Evolutionary conservation across 2,113 vertebrate species (phyloP).

Genomic region (Anhinga anhinga): DNA sequence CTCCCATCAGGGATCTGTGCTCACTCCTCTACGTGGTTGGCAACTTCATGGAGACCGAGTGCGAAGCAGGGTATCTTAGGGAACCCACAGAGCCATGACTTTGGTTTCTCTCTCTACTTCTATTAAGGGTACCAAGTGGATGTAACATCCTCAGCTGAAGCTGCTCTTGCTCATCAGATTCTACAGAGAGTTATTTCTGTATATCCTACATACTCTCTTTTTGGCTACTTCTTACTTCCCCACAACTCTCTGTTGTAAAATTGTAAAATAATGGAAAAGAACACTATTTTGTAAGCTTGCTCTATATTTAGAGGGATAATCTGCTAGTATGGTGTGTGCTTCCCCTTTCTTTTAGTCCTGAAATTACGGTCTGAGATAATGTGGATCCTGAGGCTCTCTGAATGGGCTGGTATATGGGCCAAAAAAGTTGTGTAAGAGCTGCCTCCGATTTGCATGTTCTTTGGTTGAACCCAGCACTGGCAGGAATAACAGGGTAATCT

Average conservation of each 20-base stretch:
- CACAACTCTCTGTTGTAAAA: neutral
- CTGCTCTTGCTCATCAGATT: neutral
- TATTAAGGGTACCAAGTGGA: neutral
- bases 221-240: neutral
- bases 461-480: neutral
- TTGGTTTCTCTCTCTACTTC: neutral
- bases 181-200: neutral
- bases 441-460: neutral
- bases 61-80: neutral
- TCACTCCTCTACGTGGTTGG: neutral
- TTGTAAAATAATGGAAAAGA: neutral
- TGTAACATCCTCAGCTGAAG: neutral
- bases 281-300: neutral
- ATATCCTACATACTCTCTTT: neutral
- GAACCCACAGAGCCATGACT: neutral
- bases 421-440: neutral
- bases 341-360: neutral
- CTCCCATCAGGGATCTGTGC: neutral
- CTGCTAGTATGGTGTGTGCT: neutral
- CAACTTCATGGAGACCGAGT: neutral
- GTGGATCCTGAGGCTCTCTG: neutral
- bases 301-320: neutral
- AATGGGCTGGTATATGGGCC: neutral
- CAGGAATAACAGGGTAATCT: neutral
- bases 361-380: neutral